phyloP scores from a whole-genome alignment of 2,113 vertebrate species.

The Apodemus speciosus region DNA sequence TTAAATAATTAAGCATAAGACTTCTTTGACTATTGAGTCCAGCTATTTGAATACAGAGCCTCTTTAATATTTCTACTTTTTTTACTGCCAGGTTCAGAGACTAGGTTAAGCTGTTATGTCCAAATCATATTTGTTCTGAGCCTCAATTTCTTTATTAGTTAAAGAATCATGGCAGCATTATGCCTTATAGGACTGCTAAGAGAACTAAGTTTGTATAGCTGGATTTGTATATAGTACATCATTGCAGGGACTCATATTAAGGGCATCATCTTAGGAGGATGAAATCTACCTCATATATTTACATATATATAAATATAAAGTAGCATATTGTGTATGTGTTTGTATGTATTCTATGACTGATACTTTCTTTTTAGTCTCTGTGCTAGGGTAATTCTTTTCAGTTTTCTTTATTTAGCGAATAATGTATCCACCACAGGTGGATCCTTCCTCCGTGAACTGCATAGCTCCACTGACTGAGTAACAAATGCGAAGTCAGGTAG shows the following conservation, averaged over 20 bases:
- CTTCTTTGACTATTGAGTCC: neutral
- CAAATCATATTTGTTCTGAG: neutral
- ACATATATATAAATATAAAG: too few species aligned
- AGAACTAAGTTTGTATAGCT: neutral
- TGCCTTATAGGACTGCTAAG: neutral
- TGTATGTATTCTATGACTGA: neutral
- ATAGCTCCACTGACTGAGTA: neutral
- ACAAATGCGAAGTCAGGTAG: neutral
- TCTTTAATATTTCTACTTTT: neutral
- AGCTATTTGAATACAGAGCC: neutral
- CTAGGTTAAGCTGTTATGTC: neutral
- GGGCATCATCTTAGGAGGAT: neutral
- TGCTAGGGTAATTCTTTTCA: neutral
- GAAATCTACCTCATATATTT: neutral
- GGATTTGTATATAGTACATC: neutral
- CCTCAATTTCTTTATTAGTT: constrained; percentile 27
- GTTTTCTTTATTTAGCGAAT: constrained; percentile 22
- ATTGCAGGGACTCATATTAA: neutral
- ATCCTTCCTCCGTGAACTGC: neutral
- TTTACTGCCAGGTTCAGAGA: neutral
- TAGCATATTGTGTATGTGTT: too few species aligned
- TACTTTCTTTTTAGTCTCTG: neutral
- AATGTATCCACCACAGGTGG: neutral
- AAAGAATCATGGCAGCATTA: neutral
- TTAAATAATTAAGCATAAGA: constrained; percentile 23